phyloP scores from a whole-genome alignment of 2,797 vertebrate genomes.

The Lutjanus argentimaculatus region DNA sequence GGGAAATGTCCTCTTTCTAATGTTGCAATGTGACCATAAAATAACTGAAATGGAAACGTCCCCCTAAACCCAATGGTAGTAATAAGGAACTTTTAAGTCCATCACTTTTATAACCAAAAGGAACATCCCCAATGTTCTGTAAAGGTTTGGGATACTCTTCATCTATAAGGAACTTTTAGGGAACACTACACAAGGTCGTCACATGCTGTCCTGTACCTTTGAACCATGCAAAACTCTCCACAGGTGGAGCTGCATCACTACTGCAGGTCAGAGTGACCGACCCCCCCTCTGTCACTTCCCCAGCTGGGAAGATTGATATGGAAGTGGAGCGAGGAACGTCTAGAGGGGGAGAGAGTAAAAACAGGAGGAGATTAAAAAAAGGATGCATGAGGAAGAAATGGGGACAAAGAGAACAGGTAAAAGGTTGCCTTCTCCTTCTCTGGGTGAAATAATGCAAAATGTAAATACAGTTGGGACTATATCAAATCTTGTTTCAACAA shows the following conservation, averaged over 20 bases:
- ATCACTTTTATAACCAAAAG: too few relatives aligned
- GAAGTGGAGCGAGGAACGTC: conserved; percentile 82
- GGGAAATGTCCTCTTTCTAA: too few relatives aligned
- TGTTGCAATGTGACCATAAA: too few relatives aligned
- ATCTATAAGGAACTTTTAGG: too few relatives aligned
- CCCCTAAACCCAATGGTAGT: too few relatives aligned
- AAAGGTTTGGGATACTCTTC: too few relatives aligned
- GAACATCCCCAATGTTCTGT: too few relatives aligned
- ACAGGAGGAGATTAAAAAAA: background rate
- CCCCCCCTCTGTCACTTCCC: conserved; percentile 77
- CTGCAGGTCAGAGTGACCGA: conserved; percentile 84
- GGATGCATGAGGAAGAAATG: background rate
- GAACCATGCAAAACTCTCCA: conserved; percentile 88
- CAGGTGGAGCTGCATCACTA: conserved; percentile 84
- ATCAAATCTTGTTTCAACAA: background rate
- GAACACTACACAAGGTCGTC: background rate
- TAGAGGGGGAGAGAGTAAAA: conserved; percentile 36
- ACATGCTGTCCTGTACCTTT: conserved; percentile 72
- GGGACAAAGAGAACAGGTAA: background rate
- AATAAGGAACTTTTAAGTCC: too few relatives aligned
- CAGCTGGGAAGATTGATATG: conserved; percentile 69
- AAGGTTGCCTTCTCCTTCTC: too few relatives aligned
- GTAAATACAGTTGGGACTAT: background rate
- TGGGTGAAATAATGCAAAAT: background rate
- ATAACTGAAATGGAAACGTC: too few relatives aligned